A percentile compares a stretch with the other conserved stretches of the same genome.
These are phyloP conservation scores for Pomacea canaliculata DNA, from an alignment of 2,888 invertebrate species.

Conservation along the genomic window DNA sequence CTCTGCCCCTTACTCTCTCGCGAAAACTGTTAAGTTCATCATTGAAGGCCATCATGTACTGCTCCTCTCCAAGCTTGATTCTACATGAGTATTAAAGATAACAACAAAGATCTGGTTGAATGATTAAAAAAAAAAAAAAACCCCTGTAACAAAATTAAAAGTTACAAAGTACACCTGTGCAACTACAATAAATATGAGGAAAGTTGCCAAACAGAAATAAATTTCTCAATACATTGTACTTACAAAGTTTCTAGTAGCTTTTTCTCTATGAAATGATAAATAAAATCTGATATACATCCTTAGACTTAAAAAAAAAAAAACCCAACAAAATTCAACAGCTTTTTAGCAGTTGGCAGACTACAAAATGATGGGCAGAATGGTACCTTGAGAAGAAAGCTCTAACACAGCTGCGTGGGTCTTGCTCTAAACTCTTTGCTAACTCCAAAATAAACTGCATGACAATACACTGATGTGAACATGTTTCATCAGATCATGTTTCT, in stretches of 20 bases:
- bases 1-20: constrained; percentile 84
- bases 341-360: too few relatives aligned
- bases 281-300: too few relatives aligned
- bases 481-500: constrained; percentile 94
- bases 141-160: background rate
- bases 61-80: constrained; percentile 91
- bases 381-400: constrained; percentile 83
- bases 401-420: constrained; percentile 92
- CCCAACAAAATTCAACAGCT: too few relatives aligned
- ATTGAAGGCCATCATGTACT: constrained; percentile 93
- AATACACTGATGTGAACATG: constrained; percentile 98
- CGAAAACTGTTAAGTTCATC: constrained; percentile 92
- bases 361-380: too few relatives aligned
- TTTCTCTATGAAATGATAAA: too few relatives aligned
- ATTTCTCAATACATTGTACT: too few relatives aligned
- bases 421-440: constrained; percentile 90
- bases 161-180: background rate
- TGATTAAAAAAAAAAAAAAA: background rate
- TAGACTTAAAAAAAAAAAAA: too few relatives aligned
- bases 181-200: background rate
- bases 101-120: background rate
- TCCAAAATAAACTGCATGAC: constrained; percentile 99
- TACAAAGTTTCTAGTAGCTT: too few relatives aligned
- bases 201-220: too few relatives aligned
- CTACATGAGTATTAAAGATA: constrained; percentile 70